phyloP scores from a whole-genome alignment of 2,797 vertebrate species.

The Danio jaintianensis region DNA sequence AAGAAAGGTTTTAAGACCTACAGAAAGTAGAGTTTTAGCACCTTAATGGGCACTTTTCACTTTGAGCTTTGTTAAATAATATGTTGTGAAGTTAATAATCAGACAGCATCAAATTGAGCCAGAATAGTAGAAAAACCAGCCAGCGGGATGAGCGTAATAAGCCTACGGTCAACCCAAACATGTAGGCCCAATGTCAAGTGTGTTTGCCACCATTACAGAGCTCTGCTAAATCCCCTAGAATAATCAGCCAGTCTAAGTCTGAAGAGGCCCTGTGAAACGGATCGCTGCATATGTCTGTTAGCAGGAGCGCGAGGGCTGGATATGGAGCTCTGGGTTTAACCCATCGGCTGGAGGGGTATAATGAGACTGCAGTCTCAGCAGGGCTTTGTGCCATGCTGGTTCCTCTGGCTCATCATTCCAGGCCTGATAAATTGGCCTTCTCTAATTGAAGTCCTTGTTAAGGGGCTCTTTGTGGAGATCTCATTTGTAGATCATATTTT shows the following conservation, averaged over 20 bases:
- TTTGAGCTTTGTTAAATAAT: constrained; percentile 7
- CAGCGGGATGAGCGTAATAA: neutral
- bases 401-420: constrained; percentile 40
- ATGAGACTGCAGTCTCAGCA: constrained; percentile 46
- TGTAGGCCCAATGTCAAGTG: constrained; percentile 7
- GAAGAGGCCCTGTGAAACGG: constrained; percentile 49
- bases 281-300: constrained; percentile 51
- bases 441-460: constrained; percentile 49
- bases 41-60: constrained; percentile 16
- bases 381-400: constrained; percentile 39
- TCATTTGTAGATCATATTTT: constrained; percentile 30
- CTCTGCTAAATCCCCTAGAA: constrained; percentile 8
- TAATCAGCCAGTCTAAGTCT: constrained; percentile 39
- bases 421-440: constrained; percentile 40
- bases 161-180: constrained; percentile 13
- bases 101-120: constrained; percentile 13
- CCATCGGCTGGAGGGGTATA: constrained; percentile 44
- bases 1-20: constrained; percentile 16
- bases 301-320: constrained; percentile 11
- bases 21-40: constrained; percentile 2
- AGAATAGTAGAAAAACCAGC: neutral
- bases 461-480: constrained; percentile 17
- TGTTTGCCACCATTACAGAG: constrained; percentile 37
- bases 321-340: constrained; percentile 18
- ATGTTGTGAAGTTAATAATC: constrained; percentile 14